Conservation (phyloP, 2,888 invertebrate species). For the Gonocerus acuteangulatus region DNA sequence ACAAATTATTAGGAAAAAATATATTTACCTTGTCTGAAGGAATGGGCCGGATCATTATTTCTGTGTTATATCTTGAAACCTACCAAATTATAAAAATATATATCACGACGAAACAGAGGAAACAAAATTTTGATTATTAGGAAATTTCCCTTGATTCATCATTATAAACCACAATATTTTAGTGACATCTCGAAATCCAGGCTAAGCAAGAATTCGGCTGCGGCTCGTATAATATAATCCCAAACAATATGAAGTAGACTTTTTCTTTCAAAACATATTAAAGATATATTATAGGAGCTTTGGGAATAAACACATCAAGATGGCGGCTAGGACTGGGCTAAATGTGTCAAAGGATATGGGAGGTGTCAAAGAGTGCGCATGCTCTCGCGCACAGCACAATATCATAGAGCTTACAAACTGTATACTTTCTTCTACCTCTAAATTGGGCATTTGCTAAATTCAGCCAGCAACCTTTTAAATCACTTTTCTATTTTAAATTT, state of each 20-base stretch:
- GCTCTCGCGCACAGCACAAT: neutral
- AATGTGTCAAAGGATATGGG: slow-evolving; percentile 36
- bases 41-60: slow-evolving; percentile 19
- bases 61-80: neutral
- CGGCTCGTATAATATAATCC: too few species aligned
- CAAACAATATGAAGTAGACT: too few species aligned
- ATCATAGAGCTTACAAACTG: too few species aligned
- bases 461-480: too few species aligned
- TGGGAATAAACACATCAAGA: slow-evolving; percentile 13
- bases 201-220: too few species aligned
- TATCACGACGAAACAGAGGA: slow-evolving; percentile 7
- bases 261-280: slow-evolving; percentile 6
- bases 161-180: slow-evolving; percentile 1
- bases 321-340: slow-evolving; percentile 22
- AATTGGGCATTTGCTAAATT: too few species aligned
- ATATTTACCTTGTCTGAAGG: slow-evolving; percentile 23
- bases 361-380: slow-evolving; percentile 25
- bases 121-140: slow-evolving; percentile 4
- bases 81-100: neutral
- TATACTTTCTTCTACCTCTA: too few species aligned
- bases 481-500: too few species aligned
- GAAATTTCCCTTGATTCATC: neutral
- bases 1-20: neutral
- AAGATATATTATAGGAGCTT: neutral
- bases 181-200: neutral